Percentiles rank a stretch among this genome's conserved stretches.
These are phyloP conservation scores for Latrodectus elegans DNA, from an alignment of 2,888 invertebrate species.

Conservation along the genomic window DNA sequence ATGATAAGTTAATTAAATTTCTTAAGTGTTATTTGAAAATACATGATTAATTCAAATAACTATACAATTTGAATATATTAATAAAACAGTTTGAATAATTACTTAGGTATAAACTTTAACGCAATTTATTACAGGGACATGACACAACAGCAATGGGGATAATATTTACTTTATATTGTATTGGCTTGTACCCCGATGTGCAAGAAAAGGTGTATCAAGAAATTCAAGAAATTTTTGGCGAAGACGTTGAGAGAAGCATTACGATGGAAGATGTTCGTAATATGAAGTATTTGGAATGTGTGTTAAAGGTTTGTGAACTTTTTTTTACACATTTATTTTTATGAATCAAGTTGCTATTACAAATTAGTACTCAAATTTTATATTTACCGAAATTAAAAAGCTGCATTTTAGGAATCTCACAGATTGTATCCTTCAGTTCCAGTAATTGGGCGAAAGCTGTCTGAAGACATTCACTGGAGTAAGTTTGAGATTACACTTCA, in stretches of 20 bases:
- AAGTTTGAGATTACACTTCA: not conserved
- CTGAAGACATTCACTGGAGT: slow-evolving; percentile 37
- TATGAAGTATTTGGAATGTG: slow-evolving; percentile 60
- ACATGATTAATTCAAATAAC: no score
- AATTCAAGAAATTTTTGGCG: slow-evolving; percentile 31
- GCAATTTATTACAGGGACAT: slow-evolving; percentile 43
- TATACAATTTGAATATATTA: no score
- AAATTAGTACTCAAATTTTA: no score
- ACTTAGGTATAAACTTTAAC: no score
- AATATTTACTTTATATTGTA: slow-evolving; percentile 59
- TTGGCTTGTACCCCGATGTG: slow-evolving; percentile 64
- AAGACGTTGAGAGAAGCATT: not conserved
- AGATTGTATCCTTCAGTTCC: slow-evolving; percentile 57
- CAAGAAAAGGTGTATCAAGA: slow-evolving; percentile 44
- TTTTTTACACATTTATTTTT: not conserved
- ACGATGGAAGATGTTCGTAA: slow-evolving; percentile 28
- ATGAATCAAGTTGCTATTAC: no score
- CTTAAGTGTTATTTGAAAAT: no score
- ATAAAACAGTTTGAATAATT: no score
- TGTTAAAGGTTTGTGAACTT: slow-evolving; percentile 22
- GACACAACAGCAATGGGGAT: slow-evolving; percentile 64
- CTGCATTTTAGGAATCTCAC: slow-evolving; percentile 44
- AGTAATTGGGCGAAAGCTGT: slow-evolving; percentile 35
- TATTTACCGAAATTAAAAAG: no score
- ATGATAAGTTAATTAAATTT: no score